A percentile compares a stretch with the other conserved stretches of the same genome.
Conservation (phyloP, 2,113 vertebrate genomes). For the Microtus montanus region DNA sequence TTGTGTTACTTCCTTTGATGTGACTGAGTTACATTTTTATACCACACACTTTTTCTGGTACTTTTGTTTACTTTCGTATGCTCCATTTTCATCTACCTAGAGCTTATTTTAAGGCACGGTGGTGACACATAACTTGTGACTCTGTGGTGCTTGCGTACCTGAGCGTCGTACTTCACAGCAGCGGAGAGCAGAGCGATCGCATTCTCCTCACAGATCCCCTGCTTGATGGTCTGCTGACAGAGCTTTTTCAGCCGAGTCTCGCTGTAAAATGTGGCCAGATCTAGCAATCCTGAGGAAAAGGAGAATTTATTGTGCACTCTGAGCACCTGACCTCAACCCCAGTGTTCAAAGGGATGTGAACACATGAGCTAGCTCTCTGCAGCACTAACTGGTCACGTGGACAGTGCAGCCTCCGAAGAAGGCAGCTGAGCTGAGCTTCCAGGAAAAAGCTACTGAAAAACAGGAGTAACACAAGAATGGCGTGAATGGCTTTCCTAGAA, state of each 20-base stretch:
- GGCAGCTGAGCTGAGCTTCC: not conserved
- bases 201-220: constrained; percentile 98
- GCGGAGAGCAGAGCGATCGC: constrained; percentile 96
- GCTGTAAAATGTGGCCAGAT: constrained; percentile 95
- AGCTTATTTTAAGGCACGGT: not conserved
- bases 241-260: constrained; percentile 95
- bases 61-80: not conserved
- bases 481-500: not conserved
- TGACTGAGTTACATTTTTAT: not conserved
- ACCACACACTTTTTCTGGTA: not conserved
- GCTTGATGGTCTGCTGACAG: constrained; percentile 98
- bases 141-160: constrained; percentile 86
- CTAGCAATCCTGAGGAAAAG: constrained; percentile 89
- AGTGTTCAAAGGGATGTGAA: not conserved
- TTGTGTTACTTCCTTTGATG: not conserved
- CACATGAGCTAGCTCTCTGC: not conserved
- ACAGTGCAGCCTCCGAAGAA: not conserved
- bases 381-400: not conserved
- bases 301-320: not conserved
- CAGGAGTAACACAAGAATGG: not conserved
- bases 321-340: constrained; percentile 14
- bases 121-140: not conserved
- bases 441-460: not conserved
- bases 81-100: not conserved
- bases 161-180: constrained; percentile 96